A percentile compares a stretch with the other conserved stretches of the same genome.
These are phyloP conservation scores for Eupleurogrammus muticus DNA, from an alignment of 2,797 vertebrate species.

Conservation along the genomic window DNA sequence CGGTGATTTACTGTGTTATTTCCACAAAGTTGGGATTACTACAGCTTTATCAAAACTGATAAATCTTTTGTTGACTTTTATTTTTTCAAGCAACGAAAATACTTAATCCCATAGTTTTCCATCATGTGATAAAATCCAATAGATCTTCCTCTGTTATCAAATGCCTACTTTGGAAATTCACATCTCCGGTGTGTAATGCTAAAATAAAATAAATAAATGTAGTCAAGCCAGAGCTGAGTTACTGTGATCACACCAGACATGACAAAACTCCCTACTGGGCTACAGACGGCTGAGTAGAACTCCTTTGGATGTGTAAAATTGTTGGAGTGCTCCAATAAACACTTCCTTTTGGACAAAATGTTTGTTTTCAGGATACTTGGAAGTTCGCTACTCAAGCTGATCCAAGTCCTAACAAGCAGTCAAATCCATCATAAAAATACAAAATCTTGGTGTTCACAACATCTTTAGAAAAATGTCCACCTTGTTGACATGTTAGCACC, in stretches of 20 bases:
- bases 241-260: not conserved
- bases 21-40: not conserved
- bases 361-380: not conserved
- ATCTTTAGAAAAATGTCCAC: constrained; percentile 12
- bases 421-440: constrained; percentile 1
- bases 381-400: constrained; percentile 10
- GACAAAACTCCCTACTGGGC: not conserved
- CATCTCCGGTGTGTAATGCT: not conserved
- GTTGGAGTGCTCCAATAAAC: not conserved
- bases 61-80: not conserved
- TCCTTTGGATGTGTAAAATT: not conserved
- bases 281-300: not conserved
- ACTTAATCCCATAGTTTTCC: not conserved
- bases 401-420: not conserved
- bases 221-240: no score
- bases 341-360: not conserved
- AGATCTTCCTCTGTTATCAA: not conserved
- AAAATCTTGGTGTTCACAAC: constrained; percentile 9
- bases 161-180: not conserved
- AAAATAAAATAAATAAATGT: no score
- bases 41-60: not conserved
- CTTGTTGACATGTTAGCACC: constrained; percentile 3
- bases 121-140: not conserved
- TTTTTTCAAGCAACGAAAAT: not conserved
- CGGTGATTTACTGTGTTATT: not conserved